Percentiles rank a stretch among this genome's conserved stretches.
phyloP scores from a whole-genome alignment of 2,888 invertebrate species.

The Sclerodermus sp. region DNA sequence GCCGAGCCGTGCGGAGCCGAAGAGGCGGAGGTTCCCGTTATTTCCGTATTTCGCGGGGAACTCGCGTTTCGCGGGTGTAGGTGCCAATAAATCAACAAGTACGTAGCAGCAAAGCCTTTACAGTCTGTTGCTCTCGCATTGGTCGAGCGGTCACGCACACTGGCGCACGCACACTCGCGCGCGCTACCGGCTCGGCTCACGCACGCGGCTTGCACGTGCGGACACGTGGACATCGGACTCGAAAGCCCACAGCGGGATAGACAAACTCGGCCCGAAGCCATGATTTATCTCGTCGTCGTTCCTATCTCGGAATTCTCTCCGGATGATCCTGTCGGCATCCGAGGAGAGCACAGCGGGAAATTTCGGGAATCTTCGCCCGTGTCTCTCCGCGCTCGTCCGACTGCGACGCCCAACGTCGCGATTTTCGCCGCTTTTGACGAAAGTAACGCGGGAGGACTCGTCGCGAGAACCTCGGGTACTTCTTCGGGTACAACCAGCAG shows the following conservation, averaged over 20 bases:
- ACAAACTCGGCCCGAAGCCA: conserved; percentile 10
- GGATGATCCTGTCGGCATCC: too few species aligned
- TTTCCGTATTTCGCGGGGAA: conserved; percentile 11
- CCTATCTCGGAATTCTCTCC: too few species aligned
- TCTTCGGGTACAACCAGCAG: too few species aligned
- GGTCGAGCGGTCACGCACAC: conserved; percentile 13
- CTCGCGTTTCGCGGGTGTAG: conserved; percentile 22
- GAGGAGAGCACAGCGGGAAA: background rate
- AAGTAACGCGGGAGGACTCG: too few species aligned
- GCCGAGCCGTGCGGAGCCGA: too few species aligned
- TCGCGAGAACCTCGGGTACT: too few species aligned
- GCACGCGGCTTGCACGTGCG: conserved; percentile 9
- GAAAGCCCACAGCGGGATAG: background rate
- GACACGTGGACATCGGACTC: conserved; percentile 19
- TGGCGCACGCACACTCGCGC: background rate
- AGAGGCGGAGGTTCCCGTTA: conserved; percentile 10
- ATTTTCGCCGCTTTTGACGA: too few species aligned
- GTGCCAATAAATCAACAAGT: conserved; percentile 40
- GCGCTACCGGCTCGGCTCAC: background rate
- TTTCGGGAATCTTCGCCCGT: background rate
- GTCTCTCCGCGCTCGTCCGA: too few species aligned
- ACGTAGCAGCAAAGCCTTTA: conserved; percentile 19
- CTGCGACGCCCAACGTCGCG: too few species aligned
- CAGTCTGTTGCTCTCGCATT: conserved; percentile 25
- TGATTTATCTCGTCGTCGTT: conserved; percentile 26